Evolutionary conservation across 2,797 vertebrate genomes (phyloP), one percentile per base, ranked within the genome.

Genomic region (Pogoniulus pusillus): DNA sequence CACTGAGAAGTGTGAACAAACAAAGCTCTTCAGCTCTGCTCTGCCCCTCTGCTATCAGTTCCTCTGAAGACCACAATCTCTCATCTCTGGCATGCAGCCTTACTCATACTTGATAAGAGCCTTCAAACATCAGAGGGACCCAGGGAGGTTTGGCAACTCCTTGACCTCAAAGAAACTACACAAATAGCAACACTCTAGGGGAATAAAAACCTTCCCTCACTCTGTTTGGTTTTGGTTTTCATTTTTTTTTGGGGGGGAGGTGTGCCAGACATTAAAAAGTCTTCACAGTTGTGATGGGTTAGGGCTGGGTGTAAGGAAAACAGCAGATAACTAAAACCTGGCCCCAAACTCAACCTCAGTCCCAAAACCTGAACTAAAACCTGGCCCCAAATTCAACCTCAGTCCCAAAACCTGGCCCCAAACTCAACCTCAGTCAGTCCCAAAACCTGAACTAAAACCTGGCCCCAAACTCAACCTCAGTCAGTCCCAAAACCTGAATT

Each of bases 21-120:
- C 34, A 2, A 4, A 82, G 54, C 16, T 82, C 16, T 49, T 90
- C 22, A 89, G 82, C 84, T 82, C 66, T n/a, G 53, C 45, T 60
- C 35, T 82, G 57, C 12, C 30, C 90, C 79, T 91, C 75, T 76
- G 84, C 81, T 86, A 75, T 76, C 72, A 54, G 65, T 91, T 96
- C 92, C 91, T 82, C 90, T 84, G 92, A 91, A 94, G 76, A 89
- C 58, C 84, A 90, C 94, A 80, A 63, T 32, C 75, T 93, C 62
- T 94, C 90, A 77, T 71, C 90, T 93, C 92, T 96, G 16, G 32
- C 54, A 76, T 17, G n/a, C 70, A 76, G 81, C 41, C 3, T 94
- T 81, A 71, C 91, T 86, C 94, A 86, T 37, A 54, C 68, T 51
- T 55, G 58, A 49, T 3, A 32, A 79, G 75, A 43, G 68, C 57